A percentile compares a stretch with the other conserved stretches of the same genome.
Conservation (phyloP, 2,113 vertebrate species). For the Crotophaga sulcirostris region DNA sequence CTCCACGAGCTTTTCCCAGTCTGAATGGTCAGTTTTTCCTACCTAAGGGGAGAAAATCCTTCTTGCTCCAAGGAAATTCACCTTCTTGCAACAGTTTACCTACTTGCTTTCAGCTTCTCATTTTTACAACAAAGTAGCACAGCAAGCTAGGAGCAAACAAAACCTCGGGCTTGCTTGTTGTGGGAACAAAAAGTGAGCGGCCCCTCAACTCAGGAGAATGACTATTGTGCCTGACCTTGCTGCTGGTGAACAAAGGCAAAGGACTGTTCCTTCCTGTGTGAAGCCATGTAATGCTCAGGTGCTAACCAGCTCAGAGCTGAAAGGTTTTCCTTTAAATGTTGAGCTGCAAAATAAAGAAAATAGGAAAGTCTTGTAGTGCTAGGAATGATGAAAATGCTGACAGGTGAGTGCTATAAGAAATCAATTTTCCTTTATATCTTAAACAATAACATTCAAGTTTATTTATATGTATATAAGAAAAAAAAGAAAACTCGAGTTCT, state of each 20-base stretch:
- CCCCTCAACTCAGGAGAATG: background rate
- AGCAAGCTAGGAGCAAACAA: background rate
- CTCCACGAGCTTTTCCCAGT: background rate
- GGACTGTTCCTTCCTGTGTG: background rate
- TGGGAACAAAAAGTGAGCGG: background rate
- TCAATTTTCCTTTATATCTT: background rate
- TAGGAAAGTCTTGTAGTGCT: background rate
- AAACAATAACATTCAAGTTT: background rate
- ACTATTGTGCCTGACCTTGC: background rate
- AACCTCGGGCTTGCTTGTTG: accelerated
- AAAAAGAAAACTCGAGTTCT: background rate
- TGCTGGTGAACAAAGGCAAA: background rate
- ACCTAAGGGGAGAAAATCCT: background rate
- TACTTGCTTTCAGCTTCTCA: background rate
- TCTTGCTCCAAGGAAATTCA: background rate
- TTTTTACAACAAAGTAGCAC: background rate
- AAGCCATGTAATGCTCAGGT: background rate
- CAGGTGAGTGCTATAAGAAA: background rate
- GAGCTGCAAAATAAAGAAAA: background rate
- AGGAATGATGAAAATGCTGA: background rate
- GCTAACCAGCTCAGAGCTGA: background rate
- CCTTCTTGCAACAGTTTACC: background rate
- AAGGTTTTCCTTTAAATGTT: background rate
- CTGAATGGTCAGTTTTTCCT: background rate
- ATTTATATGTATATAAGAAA: background rate